Evolutionary conservation across 2,797 vertebrate species (phyloP), one percentile per base, ranked within the genome.

Genomic region (Aplochiton taeniatus): DNA sequence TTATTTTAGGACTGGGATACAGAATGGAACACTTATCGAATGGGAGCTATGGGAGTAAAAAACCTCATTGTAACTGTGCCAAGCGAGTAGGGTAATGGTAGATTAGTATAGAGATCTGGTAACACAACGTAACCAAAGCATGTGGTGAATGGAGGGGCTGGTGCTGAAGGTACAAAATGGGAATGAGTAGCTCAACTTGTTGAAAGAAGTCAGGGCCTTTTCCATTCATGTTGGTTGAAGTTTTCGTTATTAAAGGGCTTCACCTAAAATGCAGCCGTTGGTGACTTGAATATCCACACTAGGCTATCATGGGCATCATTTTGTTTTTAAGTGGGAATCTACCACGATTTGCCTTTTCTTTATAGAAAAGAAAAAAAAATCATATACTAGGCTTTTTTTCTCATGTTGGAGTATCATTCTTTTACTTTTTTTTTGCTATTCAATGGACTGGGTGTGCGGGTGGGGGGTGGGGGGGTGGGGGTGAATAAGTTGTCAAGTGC

Each of bases 401-500:
- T 89, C 85, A 81, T 88, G 73, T 65, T 45, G 57, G 61, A 69
- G 68, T 65, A 20, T 41, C 74, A 57, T 69, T 68, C 41, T 52
- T 55, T 20, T 63, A 49, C n/a, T n/a, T 55, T 65, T n/a, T 63
- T 67, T 72, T 86, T 48, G 57, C 83, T 87, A 75, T 81, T 80
- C 72, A 78, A 78, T 79, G 77, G 69, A 70, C 50, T 63, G 63
- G 63, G 42, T 66, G n/a, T n/a, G n/a, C n/a, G n/a, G n/a, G n/a
- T n/a, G n/a, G n/a, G n/a, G n/a, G n/a, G n/a, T n/a, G 71, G 47
- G 66, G 57, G 65, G 73, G 57, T 65, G 69, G 82, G 90, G 91
- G 91, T 91, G 92, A 71, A 53, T 49, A 59, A 79, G 85, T 87
- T 89, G 89, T 93, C 90, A 94, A 94, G 95, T 98, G 95, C 96